phyloP scores from a whole-genome alignment of 2,113 vertebrate genomes.

The Eulemur rufifrons region DNA sequence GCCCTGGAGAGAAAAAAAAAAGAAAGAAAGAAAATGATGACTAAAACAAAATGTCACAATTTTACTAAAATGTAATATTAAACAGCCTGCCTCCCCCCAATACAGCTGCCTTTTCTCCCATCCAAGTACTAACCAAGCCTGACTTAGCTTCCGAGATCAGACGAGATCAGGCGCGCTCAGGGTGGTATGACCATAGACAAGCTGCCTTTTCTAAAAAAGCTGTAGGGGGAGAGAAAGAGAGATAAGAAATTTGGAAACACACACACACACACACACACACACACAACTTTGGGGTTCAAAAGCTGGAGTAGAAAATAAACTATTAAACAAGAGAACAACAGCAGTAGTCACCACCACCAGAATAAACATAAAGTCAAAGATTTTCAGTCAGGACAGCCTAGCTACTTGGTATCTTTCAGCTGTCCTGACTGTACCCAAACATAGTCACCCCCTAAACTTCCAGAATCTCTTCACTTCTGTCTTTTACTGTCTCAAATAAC shows the following conservation, averaged over 20 bases:
- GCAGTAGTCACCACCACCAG: neutral
- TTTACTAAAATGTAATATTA: constrained; percentile 20
- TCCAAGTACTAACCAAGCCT: too few relatives aligned
- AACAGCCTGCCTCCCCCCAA: fast-evolving
- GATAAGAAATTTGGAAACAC: neutral
- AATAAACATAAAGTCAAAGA: neutral
- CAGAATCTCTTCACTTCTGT: neutral
- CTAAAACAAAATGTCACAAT: constrained; percentile 30
- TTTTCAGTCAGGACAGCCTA: neutral
- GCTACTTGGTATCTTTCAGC: neutral
- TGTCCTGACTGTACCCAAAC: neutral
- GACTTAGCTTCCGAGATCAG: too few relatives aligned
- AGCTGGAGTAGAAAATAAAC: neutral
- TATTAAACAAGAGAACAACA: neutral
- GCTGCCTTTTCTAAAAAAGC: neutral
- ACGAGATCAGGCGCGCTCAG: too few relatives aligned
- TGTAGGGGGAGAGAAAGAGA: neutral
- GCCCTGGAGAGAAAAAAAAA: constrained; percentile 6
- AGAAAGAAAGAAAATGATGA: neutral
- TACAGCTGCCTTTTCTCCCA: neutral
- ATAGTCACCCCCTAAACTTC: neutral
- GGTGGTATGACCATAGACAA: too few relatives aligned
- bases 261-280: neutral
- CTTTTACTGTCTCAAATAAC: neutral
- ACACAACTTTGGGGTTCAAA: neutral